Base-by-base conservation (phyloP, 2,888 invertebrate species). In the Cacoxenus indagator region DNA sequence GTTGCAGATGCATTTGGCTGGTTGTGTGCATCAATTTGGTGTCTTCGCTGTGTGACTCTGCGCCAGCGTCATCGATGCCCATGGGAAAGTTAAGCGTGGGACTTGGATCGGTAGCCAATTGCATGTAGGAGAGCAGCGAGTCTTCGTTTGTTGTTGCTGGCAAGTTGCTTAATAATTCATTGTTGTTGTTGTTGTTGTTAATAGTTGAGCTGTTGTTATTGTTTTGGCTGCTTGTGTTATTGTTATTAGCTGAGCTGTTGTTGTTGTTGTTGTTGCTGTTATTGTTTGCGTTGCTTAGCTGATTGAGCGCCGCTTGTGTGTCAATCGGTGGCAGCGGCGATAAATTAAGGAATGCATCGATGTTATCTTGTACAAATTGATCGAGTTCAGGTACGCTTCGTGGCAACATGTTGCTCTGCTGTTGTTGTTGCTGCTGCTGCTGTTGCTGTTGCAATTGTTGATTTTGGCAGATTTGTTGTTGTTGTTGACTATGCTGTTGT, bases 81-180 rank as follows among this genome's bases (percentile, higher is more conserved):
- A 88, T 85, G 68, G 84, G 84, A 61, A 86, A 87, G 70, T 85
- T 85, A 11, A 87, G 75, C 2, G 84, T 81, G 0, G 85, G 75
- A 73, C 78, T 81, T 45, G 86, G 77, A 19, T 83, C 86, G 1
- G 86, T 75, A 55, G 85, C 81, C 73, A 88, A 76, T 78, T 88
- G 87, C 85, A 88, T 87, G 69, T 87, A 88, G 5, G 87, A 86
- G 1, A 88, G 74, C 61, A 88, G 74, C 3, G 84, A 86, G 37
- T 87, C 87, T 48, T 87, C 86, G 43, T 84, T 86, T 29, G 81
- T 74, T 6, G 76, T 74, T 31, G 75, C 83, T 1, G 76, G 75
- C 1, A 75, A 69, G 69, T 73, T 78, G n/a, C n/a, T n/a, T n/a
- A n/a, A n/a, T n/a, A n/a, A n/a, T n/a, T n/a, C n/a, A n/a, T 45